These are phyloP conservation scores for Periphyllus acericola DNA, from an alignment of 2,888 invertebrate genomes.

Conservation along the genomic window DNA sequence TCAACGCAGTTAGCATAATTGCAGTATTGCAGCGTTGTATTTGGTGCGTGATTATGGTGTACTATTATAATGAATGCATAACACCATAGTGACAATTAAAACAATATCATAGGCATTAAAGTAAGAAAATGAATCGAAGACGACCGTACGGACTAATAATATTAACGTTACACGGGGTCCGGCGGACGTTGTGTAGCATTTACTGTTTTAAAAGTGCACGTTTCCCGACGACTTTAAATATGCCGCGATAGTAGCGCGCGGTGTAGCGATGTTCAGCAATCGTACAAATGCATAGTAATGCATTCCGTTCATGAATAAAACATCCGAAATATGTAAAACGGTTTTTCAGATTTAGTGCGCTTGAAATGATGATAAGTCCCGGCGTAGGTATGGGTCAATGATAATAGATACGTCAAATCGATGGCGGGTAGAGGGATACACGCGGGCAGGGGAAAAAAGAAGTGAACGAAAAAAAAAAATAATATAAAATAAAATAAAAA, in stretches of 20 bases:
- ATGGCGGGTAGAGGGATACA: constrained; percentile 6
- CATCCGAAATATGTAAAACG: constrained; percentile 31
- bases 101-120: no score
- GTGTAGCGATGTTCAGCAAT: neutral
- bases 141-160: no score
- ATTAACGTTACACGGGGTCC: no score
- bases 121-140: no score
- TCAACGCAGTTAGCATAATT: no score
- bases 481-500: neutral
- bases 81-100: no score
- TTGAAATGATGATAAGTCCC: constrained; percentile 30
- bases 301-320: constrained; percentile 10
- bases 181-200: neutral
- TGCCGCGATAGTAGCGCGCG: neutral
- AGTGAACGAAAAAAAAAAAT: neutral
- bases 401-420: constrained; percentile 60
- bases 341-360: neutral
- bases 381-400: constrained; percentile 25
- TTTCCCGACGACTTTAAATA: neutral
- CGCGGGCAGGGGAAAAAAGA: neutral
- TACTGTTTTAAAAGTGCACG: neutral
- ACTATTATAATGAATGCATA: no score
- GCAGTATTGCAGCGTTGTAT: no score
- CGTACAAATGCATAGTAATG: no score
- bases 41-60: no score